Conservation (phyloP, 1,140 invertebrate species). For the Drosophila seguyi region DNA sequence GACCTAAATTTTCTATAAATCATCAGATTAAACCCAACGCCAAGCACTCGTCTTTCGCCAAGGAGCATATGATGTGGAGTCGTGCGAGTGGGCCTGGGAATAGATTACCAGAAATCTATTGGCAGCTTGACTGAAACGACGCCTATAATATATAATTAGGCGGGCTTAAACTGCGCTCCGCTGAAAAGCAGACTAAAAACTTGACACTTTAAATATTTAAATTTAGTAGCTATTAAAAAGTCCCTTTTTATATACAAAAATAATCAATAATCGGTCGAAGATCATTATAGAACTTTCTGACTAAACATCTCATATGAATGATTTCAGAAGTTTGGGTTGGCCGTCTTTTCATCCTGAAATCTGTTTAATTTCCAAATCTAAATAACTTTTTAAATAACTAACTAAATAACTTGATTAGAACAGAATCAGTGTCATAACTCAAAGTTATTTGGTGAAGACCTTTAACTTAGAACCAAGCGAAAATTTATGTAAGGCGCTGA, state of each 20-base stretch:
- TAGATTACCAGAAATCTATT: constrained; percentile 36
- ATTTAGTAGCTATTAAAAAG: background rate
- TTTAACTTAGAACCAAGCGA: no score
- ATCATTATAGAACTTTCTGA: background rate
- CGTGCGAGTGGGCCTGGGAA: background rate
- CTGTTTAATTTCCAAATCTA: no score
- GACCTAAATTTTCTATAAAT: constrained; percentile 54
- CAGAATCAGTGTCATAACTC: no score
- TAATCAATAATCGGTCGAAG: background rate
- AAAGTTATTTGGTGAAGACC: no score
- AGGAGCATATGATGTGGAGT: constrained; percentile 43
- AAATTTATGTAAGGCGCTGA: no score
- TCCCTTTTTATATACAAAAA: background rate
- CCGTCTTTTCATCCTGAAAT: no score
- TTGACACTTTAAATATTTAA: background rate
- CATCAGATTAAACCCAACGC: constrained; percentile 49
- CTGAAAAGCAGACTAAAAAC: background rate
- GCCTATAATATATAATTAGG: background rate
- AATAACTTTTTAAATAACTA: no score
- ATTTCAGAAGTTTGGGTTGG: background rate
- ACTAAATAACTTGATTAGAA: no score
- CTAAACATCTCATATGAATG: no score
- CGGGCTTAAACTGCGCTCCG: background rate
- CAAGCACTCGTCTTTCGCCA: constrained; percentile 21
- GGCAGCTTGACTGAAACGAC: constrained; percentile 22